These are phyloP conservation scores for Microcaecilia unicolor DNA, from an alignment of 2,797 vertebrate species.

Conservation along the genomic window DNA sequence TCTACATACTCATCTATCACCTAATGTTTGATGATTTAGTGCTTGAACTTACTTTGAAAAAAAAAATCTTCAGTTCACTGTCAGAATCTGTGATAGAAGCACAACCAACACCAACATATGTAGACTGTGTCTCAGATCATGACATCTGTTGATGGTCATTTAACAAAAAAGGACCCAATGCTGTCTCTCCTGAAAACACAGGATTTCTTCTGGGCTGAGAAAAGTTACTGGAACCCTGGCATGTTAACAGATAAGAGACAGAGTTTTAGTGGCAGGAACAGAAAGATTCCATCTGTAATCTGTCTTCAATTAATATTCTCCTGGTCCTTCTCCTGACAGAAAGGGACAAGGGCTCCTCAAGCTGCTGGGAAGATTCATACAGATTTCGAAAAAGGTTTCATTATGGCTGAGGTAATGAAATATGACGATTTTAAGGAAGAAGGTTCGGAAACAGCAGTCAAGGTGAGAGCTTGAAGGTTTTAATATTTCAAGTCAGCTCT, in stretches of 20 bases:
- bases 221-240: conserved; percentile 19
- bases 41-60: conserved; percentile 51
- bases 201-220: conserved; percentile 62
- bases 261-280: conserved; percentile 46
- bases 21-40: conserved; percentile 32
- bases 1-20: conserved; percentile 18
- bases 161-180: conserved; percentile 48
- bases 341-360: conserved; percentile 86
- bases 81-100: conserved; percentile 58
- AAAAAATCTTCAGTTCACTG: conserved; percentile 42
- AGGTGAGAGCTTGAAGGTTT: conserved; percentile 59
- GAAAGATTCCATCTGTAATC: conserved; percentile 51
- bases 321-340: conserved; percentile 65
- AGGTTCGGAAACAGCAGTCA: conserved; percentile 80
- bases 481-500: conserved; percentile 17
- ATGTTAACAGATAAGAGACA: conserved; percentile 28
- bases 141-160: conserved; percentile 56
- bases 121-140: conserved; percentile 79
- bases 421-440: conserved; percentile 92
- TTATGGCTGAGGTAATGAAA: conserved; percentile 97
- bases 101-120: conserved; percentile 64
- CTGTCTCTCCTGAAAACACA: conserved; percentile 45
- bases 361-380: conserved; percentile 85
- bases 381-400: conserved; percentile 92
- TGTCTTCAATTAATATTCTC: conserved; percentile 76